These are phyloP conservation scores for Paguma larvata DNA, from an alignment of 2,797 vertebrate genomes.

Conservation along the genomic window DNA sequence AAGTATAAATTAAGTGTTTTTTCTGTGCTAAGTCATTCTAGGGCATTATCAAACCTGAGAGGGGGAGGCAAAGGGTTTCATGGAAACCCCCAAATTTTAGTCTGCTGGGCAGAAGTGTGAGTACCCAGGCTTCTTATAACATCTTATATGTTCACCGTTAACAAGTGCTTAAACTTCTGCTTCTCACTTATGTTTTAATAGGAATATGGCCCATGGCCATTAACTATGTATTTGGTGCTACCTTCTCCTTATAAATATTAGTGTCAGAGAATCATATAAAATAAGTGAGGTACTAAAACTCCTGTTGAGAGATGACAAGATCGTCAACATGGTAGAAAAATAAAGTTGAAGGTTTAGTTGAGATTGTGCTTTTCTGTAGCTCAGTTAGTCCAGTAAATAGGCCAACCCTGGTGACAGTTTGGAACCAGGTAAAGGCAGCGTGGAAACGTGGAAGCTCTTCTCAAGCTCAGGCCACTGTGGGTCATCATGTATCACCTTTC, in stretches of 20 bases:
- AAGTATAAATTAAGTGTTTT: neutral
- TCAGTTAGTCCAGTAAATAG: conserved; percentile 69
- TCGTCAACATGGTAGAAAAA: conserved; percentile 50
- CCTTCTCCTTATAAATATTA: conserved; percentile 44
- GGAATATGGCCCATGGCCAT: conserved; percentile 53
- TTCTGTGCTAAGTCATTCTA: neutral
- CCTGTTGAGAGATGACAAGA: conserved; percentile 58
- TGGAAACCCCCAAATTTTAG: neutral
- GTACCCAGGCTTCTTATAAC: neutral
- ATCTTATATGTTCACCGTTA: neutral
- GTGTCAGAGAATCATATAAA: neutral
- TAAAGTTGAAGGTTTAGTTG: neutral
- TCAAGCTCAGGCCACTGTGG: conserved; percentile 91
- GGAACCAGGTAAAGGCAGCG: conserved; percentile 75
- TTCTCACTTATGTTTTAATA: conserved; percentile 40
- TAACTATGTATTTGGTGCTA: neutral
- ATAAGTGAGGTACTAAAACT: conserved; percentile 49
- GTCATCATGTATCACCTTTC: conserved; percentile 92
- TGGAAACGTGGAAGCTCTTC: conserved; percentile 88
- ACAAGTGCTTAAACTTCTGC: conserved; percentile 69
- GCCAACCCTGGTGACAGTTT: conserved; percentile 74
- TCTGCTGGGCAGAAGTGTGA: neutral
- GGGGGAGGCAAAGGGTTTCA: neutral
- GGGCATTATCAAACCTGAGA: neutral
- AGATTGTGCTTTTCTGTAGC: neutral